phyloP scores from a whole-genome alignment of 2,888 invertebrate species.

The Meteorus cinctellus region DNA sequence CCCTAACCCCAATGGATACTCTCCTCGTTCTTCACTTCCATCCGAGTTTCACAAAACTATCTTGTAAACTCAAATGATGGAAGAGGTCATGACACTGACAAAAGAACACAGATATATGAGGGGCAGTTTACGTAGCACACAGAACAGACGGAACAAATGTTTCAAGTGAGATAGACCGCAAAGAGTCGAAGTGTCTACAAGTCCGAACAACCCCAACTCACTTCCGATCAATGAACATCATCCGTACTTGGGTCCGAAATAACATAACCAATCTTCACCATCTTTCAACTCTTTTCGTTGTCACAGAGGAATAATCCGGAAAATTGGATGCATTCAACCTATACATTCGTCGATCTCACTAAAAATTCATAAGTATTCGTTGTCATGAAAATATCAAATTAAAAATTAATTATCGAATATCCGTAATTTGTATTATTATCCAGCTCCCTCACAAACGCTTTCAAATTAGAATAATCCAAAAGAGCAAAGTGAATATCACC shows the following conservation, averaged over 20 bases:
- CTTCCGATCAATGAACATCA: slow-evolving; percentile 27
- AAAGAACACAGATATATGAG: slow-evolving; percentile 18
- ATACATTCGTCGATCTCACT: not conserved
- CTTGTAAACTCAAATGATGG: not conserved
- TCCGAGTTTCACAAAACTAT: slow-evolving; percentile 14
- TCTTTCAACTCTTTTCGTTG: not conserved
- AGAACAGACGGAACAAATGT: slow-evolving; percentile 22
- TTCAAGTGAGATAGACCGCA: slow-evolving; percentile 13
- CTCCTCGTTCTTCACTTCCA: not conserved
- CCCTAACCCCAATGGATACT: slow-evolving; percentile 17
- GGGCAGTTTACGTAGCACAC: not conserved
- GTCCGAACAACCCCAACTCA: slow-evolving; percentile 17
- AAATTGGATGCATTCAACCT: not conserved
- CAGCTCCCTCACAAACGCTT: too few relatives aligned
- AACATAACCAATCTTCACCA: not conserved
- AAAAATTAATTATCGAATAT: too few relatives aligned
- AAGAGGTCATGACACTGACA: slow-evolving; percentile 14
- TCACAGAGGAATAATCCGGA: not conserved
- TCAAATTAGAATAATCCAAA: not conserved
- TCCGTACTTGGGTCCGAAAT: not conserved
- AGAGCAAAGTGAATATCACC: not conserved
- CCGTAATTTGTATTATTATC: too few relatives aligned
- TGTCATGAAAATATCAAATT: not conserved
- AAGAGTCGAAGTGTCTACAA: slow-evolving; percentile 14
- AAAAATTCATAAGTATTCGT: not conserved